phyloP scores from a whole-genome alignment of 2,797 vertebrate genomes.

The Pseudomugil tenellus region DNA sequence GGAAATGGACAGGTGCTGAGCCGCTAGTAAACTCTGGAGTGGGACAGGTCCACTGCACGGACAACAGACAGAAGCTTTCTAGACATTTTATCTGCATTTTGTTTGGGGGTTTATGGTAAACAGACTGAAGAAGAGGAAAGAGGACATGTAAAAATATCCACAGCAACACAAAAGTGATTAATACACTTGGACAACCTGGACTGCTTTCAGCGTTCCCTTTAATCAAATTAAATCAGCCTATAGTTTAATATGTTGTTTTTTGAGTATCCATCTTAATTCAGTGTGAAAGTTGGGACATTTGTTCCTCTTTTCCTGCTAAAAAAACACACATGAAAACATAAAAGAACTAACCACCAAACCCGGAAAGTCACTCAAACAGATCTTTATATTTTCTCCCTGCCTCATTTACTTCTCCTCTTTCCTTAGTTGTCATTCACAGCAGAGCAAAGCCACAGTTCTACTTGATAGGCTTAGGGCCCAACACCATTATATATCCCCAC shows the following conservation, averaged over 20 bases:
- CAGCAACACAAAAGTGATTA: not conserved
- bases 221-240: constrained; percentile 25
- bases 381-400: constrained; percentile 34
- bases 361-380: constrained; percentile 50
- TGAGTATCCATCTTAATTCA: constrained; percentile 46
- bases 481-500: constrained; percentile 71
- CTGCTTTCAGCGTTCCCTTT: not conserved
- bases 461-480: constrained; percentile 72
- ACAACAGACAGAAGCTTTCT: not conserved
- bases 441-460: constrained; percentile 62
- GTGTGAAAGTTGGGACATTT: constrained; percentile 63
- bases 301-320: constrained; percentile 56
- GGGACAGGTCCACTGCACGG: constrained; percentile 33
- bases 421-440: constrained; percentile 43
- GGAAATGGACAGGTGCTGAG: constrained; percentile 38
- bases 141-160: not conserved
- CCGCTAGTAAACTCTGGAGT: constrained; percentile 50
- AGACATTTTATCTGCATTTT: not conserved
- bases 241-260: constrained; percentile 17
- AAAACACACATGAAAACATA: constrained; percentile 40
- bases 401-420: constrained; percentile 42
- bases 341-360: constrained; percentile 44
- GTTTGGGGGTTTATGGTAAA: not conserved
- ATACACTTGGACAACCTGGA: not conserved
- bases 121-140: not conserved